Base-by-base conservation (phyloP, 1,140 invertebrate species). In the Dendrolimus kikuchii region DNA sequence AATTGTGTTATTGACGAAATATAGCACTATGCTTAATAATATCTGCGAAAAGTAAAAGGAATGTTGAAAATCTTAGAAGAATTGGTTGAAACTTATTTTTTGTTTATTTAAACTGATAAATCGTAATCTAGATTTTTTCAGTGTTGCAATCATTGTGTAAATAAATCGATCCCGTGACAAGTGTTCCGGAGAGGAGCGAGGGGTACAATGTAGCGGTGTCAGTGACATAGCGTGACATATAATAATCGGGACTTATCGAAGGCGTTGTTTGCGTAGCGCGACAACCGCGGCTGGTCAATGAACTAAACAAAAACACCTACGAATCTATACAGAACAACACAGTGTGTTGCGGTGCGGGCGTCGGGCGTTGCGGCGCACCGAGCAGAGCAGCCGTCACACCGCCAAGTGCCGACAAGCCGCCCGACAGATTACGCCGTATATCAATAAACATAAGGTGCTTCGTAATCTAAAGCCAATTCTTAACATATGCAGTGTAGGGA, bases 301-400 rank as follows among this genome's bases (percentile, higher is more conserved):
- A 82, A 86, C 80, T 74, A 83, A 86, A 86, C 74, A 83, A 83
- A 83, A 86, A 83, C 77, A 77, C 71, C 68, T 75, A 74, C 68
- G 65, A 66, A 60, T 54, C 59, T 62, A 64, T 53, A 60, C 52
- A 52, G 55, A 53, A 59, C 40, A 55, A 51, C 51, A 43, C 40
- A 41, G 42, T 51, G 41, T 53, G 44, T 46, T 51, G 56, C 46
- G 36, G 46, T 7, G 23, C 46, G 47, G 8, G 4, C 6, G 23
- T 23, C 23, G 23, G 23, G 23, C 23, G 23, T 23, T 23, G 23
- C 23, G 23, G 23, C 23, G 23, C 23, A 23, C 23, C 23, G 23
- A 23, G 23, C 23, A 23, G 23, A 23, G 23, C 23, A 23, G 1
- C 23, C 23, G 23, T 23, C 23, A 23, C 23, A 23, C 23, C 3